Conservation (phyloP, 2,888 invertebrate genomes). For the Nephrotoma guestfalica region DNA sequence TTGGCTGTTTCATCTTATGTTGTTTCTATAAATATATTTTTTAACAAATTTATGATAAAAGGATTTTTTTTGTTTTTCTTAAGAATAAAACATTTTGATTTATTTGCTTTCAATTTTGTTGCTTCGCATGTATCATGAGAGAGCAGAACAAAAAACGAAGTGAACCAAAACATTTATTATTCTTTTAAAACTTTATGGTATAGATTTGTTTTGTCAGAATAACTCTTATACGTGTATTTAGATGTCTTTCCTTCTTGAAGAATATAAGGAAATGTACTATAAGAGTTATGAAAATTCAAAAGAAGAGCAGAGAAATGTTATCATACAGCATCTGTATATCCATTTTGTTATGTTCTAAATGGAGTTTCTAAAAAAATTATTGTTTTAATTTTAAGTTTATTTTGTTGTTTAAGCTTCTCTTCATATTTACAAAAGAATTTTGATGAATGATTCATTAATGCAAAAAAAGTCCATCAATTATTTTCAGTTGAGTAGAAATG, state of each 20-base stretch:
- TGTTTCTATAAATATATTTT: not conserved
- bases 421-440: not conserved
- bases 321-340: not conserved
- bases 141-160: not conserved
- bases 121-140: not conserved
- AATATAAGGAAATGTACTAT: not conserved
- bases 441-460: not conserved
- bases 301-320: not conserved
- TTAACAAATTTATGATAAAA: not conserved
- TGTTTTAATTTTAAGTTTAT: not conserved
- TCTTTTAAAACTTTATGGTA: not conserved
- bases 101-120: not conserved
- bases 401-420: not conserved
- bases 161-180: not conserved
- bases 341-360: not conserved
- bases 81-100: not conserved
- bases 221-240: not conserved
- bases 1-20: not conserved
- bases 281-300: not conserved
- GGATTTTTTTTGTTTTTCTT: not conserved
- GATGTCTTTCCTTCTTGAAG: not conserved
- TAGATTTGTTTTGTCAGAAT: not conserved
- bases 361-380: not conserved
- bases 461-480: not conserved
- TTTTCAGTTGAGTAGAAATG: not conserved